phyloP scores from a whole-genome alignment of 64 coral and sea anemone genomes.

The Montipora efflorescens region DNA sequence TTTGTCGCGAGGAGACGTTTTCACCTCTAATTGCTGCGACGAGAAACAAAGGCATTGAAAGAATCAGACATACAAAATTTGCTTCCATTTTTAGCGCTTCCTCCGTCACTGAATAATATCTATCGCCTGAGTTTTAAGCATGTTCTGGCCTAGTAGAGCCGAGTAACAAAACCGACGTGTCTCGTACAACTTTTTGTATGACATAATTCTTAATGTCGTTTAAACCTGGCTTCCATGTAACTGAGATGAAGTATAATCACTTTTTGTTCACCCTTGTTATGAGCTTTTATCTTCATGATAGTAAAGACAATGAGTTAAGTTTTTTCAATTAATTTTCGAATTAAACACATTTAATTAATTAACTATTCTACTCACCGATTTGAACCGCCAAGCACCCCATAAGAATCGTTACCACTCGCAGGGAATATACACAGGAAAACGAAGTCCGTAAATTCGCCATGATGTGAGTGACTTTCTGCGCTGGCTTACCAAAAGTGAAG shows the following conservation, averaged over 20 bases:
- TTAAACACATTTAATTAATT: not conserved
- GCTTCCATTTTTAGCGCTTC: no score
- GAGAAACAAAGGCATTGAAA: no score
- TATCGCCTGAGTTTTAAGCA: no score
- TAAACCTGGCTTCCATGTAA: not conserved
- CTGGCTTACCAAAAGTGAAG: not conserved
- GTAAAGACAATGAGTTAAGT: not conserved
- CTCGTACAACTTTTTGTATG: not conserved
- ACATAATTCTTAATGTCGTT: no score
- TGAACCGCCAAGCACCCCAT: not conserved
- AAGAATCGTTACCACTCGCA: not conserved
- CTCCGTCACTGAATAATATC: no score
- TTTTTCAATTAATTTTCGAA: not conserved
- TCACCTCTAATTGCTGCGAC: no score
- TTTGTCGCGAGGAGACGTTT: no score
- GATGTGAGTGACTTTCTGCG: not conserved
- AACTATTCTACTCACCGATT: slow-evolving; percentile 6
- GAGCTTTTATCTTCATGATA: not conserved
- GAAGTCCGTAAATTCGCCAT: slow-evolving; percentile 1
- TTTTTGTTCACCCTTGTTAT: not conserved
- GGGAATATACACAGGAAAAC: not conserved
- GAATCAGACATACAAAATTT: no score
- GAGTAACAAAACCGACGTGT: not conserved
- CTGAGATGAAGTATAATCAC: not conserved
- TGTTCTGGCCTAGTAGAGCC: no score